Base-by-base conservation (phyloP, 2,888 invertebrate species). In the Melipona bicolor region DNA sequence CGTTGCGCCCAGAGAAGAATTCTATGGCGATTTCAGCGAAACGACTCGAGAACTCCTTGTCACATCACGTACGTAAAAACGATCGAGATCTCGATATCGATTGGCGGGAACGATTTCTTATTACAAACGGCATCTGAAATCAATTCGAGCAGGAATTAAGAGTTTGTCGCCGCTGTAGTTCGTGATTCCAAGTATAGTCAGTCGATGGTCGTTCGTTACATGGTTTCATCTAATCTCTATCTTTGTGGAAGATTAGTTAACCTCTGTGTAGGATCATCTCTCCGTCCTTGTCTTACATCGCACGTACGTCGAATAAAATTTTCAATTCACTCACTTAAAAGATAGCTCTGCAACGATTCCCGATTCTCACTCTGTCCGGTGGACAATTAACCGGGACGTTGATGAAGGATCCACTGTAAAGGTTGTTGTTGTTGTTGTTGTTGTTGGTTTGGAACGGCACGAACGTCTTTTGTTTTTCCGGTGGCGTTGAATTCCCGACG, bases 361-460 rank as follows among this genome's bases (percentile, higher is more conserved):
- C 92, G 59, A 93, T 84, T 85, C 86, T 91, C 19, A 89, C 78
- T 27, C 79, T 91, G 19, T 90, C 87, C n/a, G 91, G 88, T 5
- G 92, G 92, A 83, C 94, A 94, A 32, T 91, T 85, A 11, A 90
- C 32, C 6, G 93, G 94, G 1, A 93, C 88, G 77, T 92, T 91
- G 84, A 94, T 93, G 68, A 94, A 90, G 21, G 92, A 89, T 49
- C 92, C 90, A 0, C 70, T 71, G 27, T 90, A 85, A 21, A 93
- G 56, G 52, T 76, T 69, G 21, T 43, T 13, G 0, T 27, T 27
- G 27, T 27, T 24, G 17, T 49, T 9, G 15, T 43, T 15, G 13
- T 0, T 9, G 1, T 9, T 24, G 19, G 6, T 6, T 0, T 86
- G 85, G 77, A 92, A 93, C 17, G n/a, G 77, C 32, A 92, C 52